Percentiles rank a stretch among this genome's conserved stretches.
Conservation (phyloP, 2,113 vertebrate genomes). For the Coryphaenoides rupestris region DNA sequence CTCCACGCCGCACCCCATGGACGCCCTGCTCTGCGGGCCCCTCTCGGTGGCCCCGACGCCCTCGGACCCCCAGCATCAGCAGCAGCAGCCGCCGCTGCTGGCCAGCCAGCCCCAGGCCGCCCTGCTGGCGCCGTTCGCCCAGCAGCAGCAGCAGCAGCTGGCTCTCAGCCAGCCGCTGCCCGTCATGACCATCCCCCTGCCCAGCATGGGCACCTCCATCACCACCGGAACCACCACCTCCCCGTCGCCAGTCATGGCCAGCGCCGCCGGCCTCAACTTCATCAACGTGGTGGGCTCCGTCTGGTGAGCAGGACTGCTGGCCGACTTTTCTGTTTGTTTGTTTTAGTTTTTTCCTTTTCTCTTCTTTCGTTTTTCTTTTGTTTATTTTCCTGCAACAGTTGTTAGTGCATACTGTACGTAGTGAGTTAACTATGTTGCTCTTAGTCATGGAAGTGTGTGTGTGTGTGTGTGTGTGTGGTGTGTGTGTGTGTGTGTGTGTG, state of each 20-base stretch:
- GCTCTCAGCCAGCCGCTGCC: conserved; percentile 89
- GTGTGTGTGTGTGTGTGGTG: no score
- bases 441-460: no score
- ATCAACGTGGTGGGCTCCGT: conserved; percentile 95
- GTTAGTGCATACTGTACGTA: no score
- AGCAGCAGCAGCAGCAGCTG: conserved; percentile 95
- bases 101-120: conserved; percentile 71
- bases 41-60: conserved; percentile 83
- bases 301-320: conserved; percentile 78
- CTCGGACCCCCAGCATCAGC: conserved; percentile 76
- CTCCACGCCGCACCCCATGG: conserved; percentile 89
- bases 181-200: conserved; percentile 95
- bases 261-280: conserved; percentile 90
- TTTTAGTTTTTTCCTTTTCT: background rate
- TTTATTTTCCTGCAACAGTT: no score
- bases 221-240: conserved; percentile 87
- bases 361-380: background rate
- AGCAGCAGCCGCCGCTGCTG: conserved; percentile 76
- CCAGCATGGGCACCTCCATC: conserved; percentile 91
- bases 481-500: no score
- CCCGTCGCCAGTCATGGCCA: conserved; percentile 93
- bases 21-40: conserved; percentile 78
- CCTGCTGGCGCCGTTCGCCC: conserved; percentile 86
- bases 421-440: no score
- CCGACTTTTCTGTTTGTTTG: background rate